phyloP scores from a whole-genome alignment of 2,888 invertebrate species.

The Neoscelio sp. region DNA sequence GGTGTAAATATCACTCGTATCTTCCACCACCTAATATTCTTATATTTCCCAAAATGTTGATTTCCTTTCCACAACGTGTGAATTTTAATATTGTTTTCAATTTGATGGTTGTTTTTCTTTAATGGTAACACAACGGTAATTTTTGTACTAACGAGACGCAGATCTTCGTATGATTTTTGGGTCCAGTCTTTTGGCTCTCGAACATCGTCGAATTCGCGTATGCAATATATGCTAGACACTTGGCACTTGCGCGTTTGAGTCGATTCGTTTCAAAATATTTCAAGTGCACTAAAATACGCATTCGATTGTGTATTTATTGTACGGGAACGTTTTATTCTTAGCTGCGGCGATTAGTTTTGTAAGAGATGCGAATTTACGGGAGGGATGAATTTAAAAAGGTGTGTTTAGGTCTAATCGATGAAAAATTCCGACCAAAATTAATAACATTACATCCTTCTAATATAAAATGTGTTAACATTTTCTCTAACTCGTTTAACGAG shows the following conservation, averaged over 20 bases:
- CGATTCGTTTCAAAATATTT: constrained; percentile 66
- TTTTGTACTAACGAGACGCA: background rate
- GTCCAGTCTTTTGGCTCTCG: constrained; percentile 49
- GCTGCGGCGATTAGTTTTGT: constrained; percentile 39
- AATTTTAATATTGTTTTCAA: too few relatives aligned
- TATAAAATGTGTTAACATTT: too few relatives aligned
- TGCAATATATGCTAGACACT: constrained; percentile 58
- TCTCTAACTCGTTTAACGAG: too few relatives aligned
- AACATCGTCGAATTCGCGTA: constrained; percentile 41
- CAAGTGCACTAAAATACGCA: constrained; percentile 62
- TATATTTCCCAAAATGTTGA: too few relatives aligned
- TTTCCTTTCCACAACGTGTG: too few relatives aligned
- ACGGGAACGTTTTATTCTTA: constrained; percentile 46
- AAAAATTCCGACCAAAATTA: too few relatives aligned
- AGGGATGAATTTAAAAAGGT: background rate
- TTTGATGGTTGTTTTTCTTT: too few relatives aligned
- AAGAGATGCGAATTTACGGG: background rate
- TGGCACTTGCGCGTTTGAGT: constrained; percentile 60
- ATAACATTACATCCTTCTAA: too few relatives aligned
- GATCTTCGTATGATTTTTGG: constrained; percentile 16
- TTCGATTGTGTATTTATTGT: constrained; percentile 64
- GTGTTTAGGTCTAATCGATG: background rate
- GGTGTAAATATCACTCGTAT: too few relatives aligned
- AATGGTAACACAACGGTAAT: too few relatives aligned
- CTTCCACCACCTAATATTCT: too few relatives aligned